Evolutionary conservation across 2,113 vertebrate genomes (phyloP).

Genomic region (Erythrocercus mccallii): DNA sequence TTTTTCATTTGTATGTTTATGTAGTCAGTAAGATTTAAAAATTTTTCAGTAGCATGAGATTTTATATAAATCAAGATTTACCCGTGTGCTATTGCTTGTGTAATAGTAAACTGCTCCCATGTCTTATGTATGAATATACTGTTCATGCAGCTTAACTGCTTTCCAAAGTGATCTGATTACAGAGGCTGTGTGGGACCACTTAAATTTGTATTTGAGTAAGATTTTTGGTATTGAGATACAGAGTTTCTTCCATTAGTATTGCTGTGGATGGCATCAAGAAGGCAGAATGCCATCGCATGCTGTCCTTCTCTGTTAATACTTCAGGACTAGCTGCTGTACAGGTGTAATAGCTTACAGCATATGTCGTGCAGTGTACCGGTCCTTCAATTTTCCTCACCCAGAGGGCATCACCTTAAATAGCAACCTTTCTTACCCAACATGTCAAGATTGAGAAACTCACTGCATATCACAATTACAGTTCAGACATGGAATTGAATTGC

Average conservation of each 20-base stretch:
- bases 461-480: slow-evolving; percentile 62
- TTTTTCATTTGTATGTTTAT: not conserved
- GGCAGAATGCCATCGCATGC: not conserved
- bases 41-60: not conserved
- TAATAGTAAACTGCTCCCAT: not conserved
- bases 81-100: not conserved
- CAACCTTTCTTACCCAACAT: slow-evolving; percentile 44
- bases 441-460: slow-evolving; percentile 55
- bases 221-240: not conserved
- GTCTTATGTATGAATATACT: not conserved
- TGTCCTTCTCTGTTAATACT: not conserved
- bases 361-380: not conserved
- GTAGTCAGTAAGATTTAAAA: not conserved
- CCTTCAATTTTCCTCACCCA: slow-evolving; percentile 51
- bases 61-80: not conserved
- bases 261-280: not conserved
- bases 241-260: not conserved
- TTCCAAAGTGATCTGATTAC: not conserved
- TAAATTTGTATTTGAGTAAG: not conserved
- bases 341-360: slow-evolving; percentile 29
- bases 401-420: slow-evolving; percentile 56
- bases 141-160: not conserved
- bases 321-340: not conserved
- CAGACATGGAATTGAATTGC: slow-evolving; percentile 61
- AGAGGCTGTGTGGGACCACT: not conserved